Conservation (phyloP, 2,113 vertebrate genomes). For the Octodon degus region DNA sequence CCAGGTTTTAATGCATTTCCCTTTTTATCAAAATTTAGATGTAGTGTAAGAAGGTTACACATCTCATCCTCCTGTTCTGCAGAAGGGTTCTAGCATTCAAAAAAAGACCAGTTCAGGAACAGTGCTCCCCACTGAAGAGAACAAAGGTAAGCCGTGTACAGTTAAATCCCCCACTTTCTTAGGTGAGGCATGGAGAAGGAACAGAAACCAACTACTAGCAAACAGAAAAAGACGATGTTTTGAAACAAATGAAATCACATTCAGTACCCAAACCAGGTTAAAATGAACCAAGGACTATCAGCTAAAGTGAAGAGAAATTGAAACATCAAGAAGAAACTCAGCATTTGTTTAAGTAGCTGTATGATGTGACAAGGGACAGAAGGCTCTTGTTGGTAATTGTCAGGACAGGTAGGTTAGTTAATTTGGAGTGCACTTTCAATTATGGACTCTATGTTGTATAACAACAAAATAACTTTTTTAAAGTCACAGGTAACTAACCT, state of each 20-base stretch:
- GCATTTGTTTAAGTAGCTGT: background rate
- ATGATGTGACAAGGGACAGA: background rate
- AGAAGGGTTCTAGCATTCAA: background rate
- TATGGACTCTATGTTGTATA: background rate
- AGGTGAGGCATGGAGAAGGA: background rate
- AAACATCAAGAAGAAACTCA: background rate
- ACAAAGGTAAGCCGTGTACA: background rate
- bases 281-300: background rate
- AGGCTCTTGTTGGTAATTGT: background rate
- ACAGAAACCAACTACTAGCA: background rate
- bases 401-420: background rate
- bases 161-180: background rate
- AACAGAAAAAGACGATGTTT: background rate
- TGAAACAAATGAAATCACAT: background rate
- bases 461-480: background rate
- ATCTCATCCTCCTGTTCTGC: background rate
- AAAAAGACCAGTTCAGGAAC: background rate
- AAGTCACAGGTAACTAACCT: background rate
- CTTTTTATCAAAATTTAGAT: background rate
- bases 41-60: background rate
- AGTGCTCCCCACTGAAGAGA: background rate
- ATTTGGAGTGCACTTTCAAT: background rate
- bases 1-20: background rate
- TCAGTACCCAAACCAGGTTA: background rate
- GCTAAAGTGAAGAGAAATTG: background rate